Evolutionary conservation across 2,113 vertebrate species (phyloP).

Genomic region (Crotalus viridis): DNA sequence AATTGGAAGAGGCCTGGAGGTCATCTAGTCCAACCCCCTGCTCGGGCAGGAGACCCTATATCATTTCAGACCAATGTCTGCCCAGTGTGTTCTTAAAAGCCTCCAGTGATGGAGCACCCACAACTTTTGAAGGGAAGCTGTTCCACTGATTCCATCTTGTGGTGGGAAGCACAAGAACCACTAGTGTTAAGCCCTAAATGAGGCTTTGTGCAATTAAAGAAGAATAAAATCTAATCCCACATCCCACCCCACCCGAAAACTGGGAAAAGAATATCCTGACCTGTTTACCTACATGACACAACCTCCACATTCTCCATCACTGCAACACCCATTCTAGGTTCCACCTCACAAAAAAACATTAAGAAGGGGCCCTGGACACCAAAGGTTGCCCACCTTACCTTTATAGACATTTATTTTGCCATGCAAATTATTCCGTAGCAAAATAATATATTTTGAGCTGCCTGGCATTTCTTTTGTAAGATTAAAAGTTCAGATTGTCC

Average conservation of each 20-base stretch:
- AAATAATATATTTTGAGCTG: background rate
- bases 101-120: background rate
- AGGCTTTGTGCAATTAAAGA: background rate
- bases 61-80: background rate
- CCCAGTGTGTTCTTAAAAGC: background rate
- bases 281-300: background rate
- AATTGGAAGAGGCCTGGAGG: too few relatives aligned
- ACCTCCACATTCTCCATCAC: background rate
- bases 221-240: background rate
- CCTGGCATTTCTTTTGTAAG: background rate
- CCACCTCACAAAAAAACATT: background rate
- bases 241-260: background rate
- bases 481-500: background rate
- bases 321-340: background rate
- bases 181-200: background rate
- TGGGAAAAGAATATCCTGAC: background rate
- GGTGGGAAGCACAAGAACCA: background rate
- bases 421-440: background rate
- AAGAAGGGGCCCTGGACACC: background rate
- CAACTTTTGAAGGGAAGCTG: background rate
- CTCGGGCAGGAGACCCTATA: too few relatives aligned
- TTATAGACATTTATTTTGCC: background rate
- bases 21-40: background rate
- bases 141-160: background rate
- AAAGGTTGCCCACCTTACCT: background rate